Percentiles rank a stretch among this genome's conserved stretches.
These are phyloP conservation scores for Pristionchus mayeri DNA, from an alignment of 2,888 invertebrate genomes.

Conservation along the genomic window DNA sequence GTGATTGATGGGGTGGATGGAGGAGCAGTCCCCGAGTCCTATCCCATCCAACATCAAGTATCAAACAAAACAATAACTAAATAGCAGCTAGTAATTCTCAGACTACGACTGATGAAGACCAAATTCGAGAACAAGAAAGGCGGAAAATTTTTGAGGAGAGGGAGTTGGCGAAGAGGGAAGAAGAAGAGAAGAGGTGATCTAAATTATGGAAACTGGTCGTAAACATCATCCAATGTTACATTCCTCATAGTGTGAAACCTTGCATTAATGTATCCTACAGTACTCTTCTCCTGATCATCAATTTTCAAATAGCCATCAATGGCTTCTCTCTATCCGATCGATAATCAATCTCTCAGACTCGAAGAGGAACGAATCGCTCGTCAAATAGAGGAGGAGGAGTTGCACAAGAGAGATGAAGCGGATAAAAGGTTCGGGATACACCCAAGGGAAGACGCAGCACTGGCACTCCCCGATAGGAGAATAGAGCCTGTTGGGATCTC, in stretches of 20 bases:
- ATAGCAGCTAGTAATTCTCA: background rate
- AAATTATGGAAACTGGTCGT: background rate
- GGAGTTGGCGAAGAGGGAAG: background rate
- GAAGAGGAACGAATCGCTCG: slow-evolving; percentile 44
- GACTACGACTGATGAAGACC: slow-evolving; percentile 8
- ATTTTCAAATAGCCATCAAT: background rate
- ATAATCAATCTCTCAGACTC: slow-evolving; percentile 2
- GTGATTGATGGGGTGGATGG: background rate
- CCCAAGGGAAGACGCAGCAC: background rate
- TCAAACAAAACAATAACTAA: background rate
- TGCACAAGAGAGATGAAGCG: slow-evolving; percentile 29
- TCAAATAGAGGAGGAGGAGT: slow-evolving; percentile 45
- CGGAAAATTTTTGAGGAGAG: slow-evolving; percentile 11
- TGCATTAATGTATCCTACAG: background rate
- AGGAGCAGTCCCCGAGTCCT: background rate
- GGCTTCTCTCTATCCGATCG: background rate
- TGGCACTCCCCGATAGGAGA: background rate
- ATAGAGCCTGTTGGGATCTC: background rate
- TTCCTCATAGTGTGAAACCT: background rate
- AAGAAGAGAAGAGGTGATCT: slow-evolving; percentile 23
- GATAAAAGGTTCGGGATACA: slow-evolving; percentile 28
- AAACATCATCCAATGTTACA: background rate
- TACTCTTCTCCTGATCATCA: background rate
- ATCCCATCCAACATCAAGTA: slow-evolving; percentile 1
- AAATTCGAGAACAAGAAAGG: slow-evolving; percentile 26